Percentiles rank a stretch among this genome's conserved stretches.
These are phyloP conservation scores for Zaprionus taronus DNA, from an alignment of 1,140 invertebrate genomes.

Conservation along the genomic window DNA sequence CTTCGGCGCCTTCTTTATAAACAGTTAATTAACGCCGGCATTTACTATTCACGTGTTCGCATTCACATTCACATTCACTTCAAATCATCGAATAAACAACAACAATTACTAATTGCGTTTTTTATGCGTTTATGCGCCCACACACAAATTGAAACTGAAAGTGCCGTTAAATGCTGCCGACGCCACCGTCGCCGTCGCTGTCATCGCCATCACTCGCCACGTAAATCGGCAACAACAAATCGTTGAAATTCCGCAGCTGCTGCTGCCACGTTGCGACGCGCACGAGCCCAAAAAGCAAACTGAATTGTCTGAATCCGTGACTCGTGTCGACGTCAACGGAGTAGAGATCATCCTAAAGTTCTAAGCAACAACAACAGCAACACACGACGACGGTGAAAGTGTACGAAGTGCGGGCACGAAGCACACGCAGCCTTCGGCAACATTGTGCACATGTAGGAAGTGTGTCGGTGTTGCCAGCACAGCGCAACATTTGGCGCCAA, in stretches of 20 bases:
- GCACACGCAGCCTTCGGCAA: neutral
- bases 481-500: conserved; percentile 1
- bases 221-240: neutral
- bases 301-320: conserved; percentile 48
- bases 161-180: conserved; percentile 15
- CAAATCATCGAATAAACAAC: conserved; percentile 30
- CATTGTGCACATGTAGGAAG: conserved; percentile 38
- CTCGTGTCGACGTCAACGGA: conserved; percentile 18
- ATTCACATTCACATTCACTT: conserved; percentile 33
- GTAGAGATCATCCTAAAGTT: conserved; percentile 57
- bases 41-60: conserved; percentile 53
- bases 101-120: conserved; percentile 21
- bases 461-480: conserved; percentile 42
- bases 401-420: neutral
- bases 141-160: conserved; percentile 25
- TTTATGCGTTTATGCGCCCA: conserved; percentile 6
- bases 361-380: conserved; percentile 10
- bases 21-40: conserved; percentile 49
- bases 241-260: conserved; percentile 7
- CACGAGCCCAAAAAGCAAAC: conserved; percentile 66
- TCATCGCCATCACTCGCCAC: neutral
- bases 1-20: conserved; percentile 32
- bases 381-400: neutral
- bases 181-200: conserved; percentile 5
- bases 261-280: conserved; percentile 52